These are phyloP conservation scores for Epizoanthus scotinus DNA, from an alignment of 92 coral and sea anemone genomes.

Conservation along the genomic window DNA sequence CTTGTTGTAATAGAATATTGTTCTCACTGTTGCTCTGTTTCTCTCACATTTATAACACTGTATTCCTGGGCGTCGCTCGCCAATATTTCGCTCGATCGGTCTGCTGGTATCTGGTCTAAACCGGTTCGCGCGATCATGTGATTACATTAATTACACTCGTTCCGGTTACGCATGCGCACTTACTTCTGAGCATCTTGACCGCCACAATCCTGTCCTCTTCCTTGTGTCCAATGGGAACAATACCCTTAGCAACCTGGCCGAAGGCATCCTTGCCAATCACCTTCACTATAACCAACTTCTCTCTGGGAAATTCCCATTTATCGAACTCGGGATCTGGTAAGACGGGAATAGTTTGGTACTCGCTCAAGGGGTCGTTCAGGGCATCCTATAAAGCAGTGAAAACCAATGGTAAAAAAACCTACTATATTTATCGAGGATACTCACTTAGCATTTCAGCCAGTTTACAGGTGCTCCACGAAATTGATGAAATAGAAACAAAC, in stretches of 20 bases:
- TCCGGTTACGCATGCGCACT: conserved; percentile 15
- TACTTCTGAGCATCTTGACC: conserved; percentile 40
- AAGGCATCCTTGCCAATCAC: conserved; percentile 43
- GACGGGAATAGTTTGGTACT: conserved; percentile 31
- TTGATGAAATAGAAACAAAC: no score
- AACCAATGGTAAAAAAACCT: background rate
- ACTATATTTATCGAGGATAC: no score
- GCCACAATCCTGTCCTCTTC: conserved; percentile 25
- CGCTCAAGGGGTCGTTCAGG: conserved; percentile 22
- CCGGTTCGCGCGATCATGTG: no score
- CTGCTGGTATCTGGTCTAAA: no score
- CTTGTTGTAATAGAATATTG: no score
- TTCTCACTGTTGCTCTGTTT: no score
- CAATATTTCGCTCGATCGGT: no score
- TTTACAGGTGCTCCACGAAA: no score
- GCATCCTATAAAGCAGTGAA: conserved; percentile 5
- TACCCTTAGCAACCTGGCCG: conserved; percentile 42
- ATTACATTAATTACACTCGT: no score
- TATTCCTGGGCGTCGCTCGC: no score
- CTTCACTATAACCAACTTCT: conserved; percentile 26
- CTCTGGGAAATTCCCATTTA: conserved; percentile 40
- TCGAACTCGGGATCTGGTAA: conserved; percentile 1
- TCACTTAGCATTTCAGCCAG: no score
- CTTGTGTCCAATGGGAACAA: conserved; percentile 4
- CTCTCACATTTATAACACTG: no score